These are phyloP conservation scores for Oreochromis aureus DNA, from an alignment of 2,113 vertebrate genomes.

Conservation along the genomic window DNA sequence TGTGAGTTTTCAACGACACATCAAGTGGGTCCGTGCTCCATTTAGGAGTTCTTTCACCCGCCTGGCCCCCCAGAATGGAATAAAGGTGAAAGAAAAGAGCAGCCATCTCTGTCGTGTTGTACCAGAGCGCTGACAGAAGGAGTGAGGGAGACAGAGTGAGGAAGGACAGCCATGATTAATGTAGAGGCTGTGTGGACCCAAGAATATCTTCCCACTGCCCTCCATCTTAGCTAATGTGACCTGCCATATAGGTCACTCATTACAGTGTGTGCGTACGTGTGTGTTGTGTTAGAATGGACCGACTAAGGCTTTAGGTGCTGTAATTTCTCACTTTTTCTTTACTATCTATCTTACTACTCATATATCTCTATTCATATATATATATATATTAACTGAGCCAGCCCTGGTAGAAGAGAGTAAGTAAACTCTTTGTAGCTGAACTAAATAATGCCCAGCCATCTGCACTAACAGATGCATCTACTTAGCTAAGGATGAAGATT, in stretches of 20 bases:
- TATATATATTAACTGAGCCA: neutral
- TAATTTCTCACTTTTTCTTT: neutral
- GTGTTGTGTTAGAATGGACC: neutral
- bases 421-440: neutral
- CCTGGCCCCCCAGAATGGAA: neutral
- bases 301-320: neutral
- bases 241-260: conserved; percentile 65
- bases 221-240: conserved; percentile 67
- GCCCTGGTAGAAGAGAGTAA: neutral
- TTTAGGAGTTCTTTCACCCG: conserved; percentile 11
- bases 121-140: conserved; percentile 48
- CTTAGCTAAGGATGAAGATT: neutral
- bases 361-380: neutral
- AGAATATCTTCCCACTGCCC: conserved; percentile 65
- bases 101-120: conserved; percentile 13
- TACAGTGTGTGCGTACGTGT: conserved; percentile 15
- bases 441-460: neutral
- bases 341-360: neutral
- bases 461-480: neutral
- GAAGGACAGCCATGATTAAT: conserved; percentile 61
- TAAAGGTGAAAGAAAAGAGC: neutral
- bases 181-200: conserved; percentile 51
- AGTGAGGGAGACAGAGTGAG: conserved; percentile 39
- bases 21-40: neutral
- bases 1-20: neutral